Evolutionary conservation across 1,140 invertebrate genomes (phyloP).

Genomic region (Drosophila neocordata): DNA sequence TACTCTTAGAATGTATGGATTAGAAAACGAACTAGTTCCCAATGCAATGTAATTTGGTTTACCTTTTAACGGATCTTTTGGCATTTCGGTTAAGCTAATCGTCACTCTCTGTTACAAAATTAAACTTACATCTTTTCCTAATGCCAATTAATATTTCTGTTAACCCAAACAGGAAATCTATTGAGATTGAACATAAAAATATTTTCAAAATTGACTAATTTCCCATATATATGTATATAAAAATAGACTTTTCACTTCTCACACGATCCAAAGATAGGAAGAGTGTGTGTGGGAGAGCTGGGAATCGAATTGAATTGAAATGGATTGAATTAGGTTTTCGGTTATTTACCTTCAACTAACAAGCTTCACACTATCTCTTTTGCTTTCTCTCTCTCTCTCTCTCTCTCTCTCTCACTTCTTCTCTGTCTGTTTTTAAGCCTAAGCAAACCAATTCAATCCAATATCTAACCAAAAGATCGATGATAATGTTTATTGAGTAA

Average conservation of each 20-base stretch:
- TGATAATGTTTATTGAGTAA: conserved; percentile 58
- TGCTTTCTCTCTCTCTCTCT: neutral
- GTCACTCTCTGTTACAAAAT: neutral
- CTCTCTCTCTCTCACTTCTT: too few species aligned
- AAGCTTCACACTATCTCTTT: neutral
- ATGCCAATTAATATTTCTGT: neutral
- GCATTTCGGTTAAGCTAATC: neutral
- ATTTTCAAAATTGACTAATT: conserved; percentile 44
- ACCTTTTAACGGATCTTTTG: too few species aligned
- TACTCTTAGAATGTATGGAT: too few species aligned
- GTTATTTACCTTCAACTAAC: neutral
- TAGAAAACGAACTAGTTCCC: too few species aligned
- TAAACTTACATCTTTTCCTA: neutral
- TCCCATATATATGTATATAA: conserved; percentile 22
- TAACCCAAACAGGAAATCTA: conserved; percentile 26
- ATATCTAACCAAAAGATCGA: conserved; percentile 21
- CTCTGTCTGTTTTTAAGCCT: neutral
- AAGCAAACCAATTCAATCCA: neutral
- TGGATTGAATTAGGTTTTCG: neutral
- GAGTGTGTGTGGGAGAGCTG: conserved; percentile 46
- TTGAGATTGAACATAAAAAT: neutral
- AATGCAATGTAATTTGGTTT: too few species aligned
- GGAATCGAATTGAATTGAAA: conserved; percentile 28
- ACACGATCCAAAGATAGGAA: conserved; percentile 33
- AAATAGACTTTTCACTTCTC: conserved; percentile 21